These are phyloP conservation scores for Xiphophorus hellerii DNA, from an alignment of 2,113 vertebrate species.

Conservation along the genomic window DNA sequence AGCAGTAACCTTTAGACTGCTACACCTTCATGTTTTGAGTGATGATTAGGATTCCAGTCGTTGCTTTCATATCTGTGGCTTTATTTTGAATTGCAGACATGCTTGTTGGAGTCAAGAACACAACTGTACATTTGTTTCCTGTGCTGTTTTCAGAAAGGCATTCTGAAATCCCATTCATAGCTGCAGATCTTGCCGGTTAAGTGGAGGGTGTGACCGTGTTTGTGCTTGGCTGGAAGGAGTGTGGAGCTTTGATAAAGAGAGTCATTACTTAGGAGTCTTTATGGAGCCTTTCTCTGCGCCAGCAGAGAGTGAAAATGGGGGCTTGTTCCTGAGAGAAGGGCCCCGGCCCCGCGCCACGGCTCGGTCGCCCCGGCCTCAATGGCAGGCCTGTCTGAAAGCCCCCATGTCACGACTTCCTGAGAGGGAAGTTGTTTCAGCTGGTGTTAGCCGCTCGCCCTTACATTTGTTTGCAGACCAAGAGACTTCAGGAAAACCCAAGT, in stretches of 20 bases:
- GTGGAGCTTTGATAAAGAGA: slow-evolving; percentile 61
- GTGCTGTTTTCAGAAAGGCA: slow-evolving; percentile 1
- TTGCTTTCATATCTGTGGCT: slow-evolving; percentile 16
- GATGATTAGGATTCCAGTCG: slow-evolving; percentile 8
- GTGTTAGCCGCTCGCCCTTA: slow-evolving; percentile 16
- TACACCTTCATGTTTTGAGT: neutral
- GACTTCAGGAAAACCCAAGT: slow-evolving; percentile 8
- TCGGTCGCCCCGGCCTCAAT: slow-evolving; percentile 52
- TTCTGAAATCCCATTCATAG: slow-evolving; percentile 34
- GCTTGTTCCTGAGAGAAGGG: slow-evolving; percentile 52
- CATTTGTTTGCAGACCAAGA: neutral
- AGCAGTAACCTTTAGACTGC: neutral
- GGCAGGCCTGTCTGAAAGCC: slow-evolving; percentile 53
- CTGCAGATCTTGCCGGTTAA: slow-evolving; percentile 18
- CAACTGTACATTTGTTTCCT: neutral
- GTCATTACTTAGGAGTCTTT: slow-evolving; percentile 53
- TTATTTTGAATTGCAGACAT: neutral
- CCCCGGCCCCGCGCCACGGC: slow-evolving; percentile 5
- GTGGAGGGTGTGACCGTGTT: slow-evolving; percentile 65
- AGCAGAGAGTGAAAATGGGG: slow-evolving; percentile 49
- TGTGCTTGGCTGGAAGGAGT: slow-evolving; percentile 34
- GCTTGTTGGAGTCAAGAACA: neutral
- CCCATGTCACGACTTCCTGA: slow-evolving; percentile 63
- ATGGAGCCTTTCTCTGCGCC: slow-evolving; percentile 66
- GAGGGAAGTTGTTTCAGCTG: slow-evolving; percentile 73